Evolutionary conservation across 2,113 vertebrate species (phyloP).

Genomic region (Thermophis baileyi): DNA sequence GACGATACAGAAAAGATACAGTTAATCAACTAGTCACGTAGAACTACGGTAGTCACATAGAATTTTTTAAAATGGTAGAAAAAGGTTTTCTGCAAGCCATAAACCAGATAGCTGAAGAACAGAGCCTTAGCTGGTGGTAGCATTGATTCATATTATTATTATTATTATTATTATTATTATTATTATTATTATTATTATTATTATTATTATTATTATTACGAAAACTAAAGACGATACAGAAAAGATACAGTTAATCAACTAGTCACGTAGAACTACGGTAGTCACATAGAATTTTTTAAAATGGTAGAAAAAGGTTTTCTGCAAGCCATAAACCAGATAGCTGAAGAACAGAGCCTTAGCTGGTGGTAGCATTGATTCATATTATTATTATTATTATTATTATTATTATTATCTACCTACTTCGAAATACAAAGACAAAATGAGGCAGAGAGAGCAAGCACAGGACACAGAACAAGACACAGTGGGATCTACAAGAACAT

Average conservation of each 20-base stretch:
- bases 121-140: background rate
- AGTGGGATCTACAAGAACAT: constrained; percentile 76
- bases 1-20: background rate
- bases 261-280: background rate
- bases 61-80: background rate
- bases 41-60: background rate
- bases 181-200: too few relatives aligned
- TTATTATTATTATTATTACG: too few relatives aligned
- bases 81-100: background rate
- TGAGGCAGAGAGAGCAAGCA: constrained; percentile 66
- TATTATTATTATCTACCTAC: too few relatives aligned
- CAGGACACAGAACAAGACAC: constrained; percentile 72
- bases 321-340: background rate
- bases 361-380: background rate
- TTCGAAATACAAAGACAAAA: constrained; percentile 79
- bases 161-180: too few relatives aligned
- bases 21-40: background rate
- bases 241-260: background rate
- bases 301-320: background rate
- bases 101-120: background rate
- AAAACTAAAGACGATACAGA: background rate
- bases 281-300: background rate
- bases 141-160: background rate
- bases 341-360: background rate
- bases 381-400: too few relatives aligned